Evolutionary conservation across 1,140 invertebrate genomes (phyloP).

Genomic region (Mizuhopecten yessoensis): DNA sequence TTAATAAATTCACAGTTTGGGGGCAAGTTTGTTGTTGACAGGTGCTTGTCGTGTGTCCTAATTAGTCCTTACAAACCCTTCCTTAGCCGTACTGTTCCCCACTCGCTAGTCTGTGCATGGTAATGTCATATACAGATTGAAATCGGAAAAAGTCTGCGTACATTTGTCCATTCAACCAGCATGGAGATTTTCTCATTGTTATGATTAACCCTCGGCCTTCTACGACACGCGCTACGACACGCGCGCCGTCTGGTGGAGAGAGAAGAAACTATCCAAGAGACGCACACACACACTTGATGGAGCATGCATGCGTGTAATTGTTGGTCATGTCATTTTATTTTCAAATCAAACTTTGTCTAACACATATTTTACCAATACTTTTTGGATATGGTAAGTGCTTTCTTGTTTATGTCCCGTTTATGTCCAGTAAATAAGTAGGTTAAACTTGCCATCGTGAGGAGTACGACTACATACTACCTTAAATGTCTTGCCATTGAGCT

Average conservation of each 20-base stretch:
- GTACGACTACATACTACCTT: too few species aligned
- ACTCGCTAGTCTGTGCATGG: background rate
- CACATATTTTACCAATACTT: too few species aligned
- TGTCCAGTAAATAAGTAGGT: too few species aligned
- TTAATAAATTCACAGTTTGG: conserved; percentile 39
- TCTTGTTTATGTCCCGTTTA: too few species aligned
- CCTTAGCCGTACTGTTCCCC: background rate
- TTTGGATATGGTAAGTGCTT: too few species aligned
- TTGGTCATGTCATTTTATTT: background rate
- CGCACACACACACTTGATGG: background rate
- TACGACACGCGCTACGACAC: background rate
- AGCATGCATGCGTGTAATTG: background rate
- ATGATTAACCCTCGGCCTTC: conserved; percentile 29
- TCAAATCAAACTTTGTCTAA: background rate
- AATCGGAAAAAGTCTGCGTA: conserved; percentile 33
- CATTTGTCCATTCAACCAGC: conserved; percentile 14
- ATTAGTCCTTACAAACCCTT: background rate
- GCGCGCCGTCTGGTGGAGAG: conserved; percentile 22
- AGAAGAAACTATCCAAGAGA: background rate
- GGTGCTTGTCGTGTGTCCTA: conserved; percentile 27
- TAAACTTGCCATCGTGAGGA: too few species aligned
- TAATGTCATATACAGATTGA: conserved; percentile 33
- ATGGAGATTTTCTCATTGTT: background rate
- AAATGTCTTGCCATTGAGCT: too few species aligned
- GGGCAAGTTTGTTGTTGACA: conserved; percentile 14